Conservation (phyloP, 2,888 invertebrate species). For the Acrocyrtus sp. region DNA sequence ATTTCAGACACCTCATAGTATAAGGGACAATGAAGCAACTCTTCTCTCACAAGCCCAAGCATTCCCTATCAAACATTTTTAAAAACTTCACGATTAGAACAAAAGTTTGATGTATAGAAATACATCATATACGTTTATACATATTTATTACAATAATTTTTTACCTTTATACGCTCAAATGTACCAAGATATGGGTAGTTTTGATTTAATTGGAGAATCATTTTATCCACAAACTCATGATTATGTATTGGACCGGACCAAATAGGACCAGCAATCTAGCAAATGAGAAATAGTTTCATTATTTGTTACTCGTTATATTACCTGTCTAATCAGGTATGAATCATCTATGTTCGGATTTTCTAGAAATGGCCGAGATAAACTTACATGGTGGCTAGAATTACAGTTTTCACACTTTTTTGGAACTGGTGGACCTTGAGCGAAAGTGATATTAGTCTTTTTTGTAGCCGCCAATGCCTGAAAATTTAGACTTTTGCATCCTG, state of each 20-base stretch:
- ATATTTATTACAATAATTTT: background rate
- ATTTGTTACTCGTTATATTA: no score
- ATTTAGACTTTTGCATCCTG: slow-evolving; percentile 84
- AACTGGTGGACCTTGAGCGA: slow-evolving; percentile 78
- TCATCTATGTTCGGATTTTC: no score
- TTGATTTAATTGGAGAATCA: slow-evolving; percentile 69
- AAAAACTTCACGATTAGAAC: background rate
- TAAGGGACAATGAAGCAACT: slow-evolving; percentile 83
- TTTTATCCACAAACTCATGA: slow-evolving; percentile 76
- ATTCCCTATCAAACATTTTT: slow-evolving; percentile 72
- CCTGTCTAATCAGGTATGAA: no score
- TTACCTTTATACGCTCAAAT: slow-evolving; percentile 73
- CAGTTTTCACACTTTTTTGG: slow-evolving; percentile 79
- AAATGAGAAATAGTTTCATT: background rate
- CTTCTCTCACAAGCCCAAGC: slow-evolving; percentile 82
- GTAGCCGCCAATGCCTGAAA: slow-evolving; percentile 79
- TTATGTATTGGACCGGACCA: slow-evolving; percentile 92
- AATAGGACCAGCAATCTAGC: slow-evolving; percentile 90
- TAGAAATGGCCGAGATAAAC: no score
- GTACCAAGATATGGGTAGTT: slow-evolving; percentile 73
- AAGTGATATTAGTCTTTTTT: slow-evolving; percentile 72
- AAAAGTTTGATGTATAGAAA: background rate
- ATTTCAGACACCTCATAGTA: slow-evolving; percentile 87
- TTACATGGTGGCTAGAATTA: slow-evolving; percentile 78
- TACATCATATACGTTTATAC: background rate